phyloP scores from a whole-genome alignment of 2,888 invertebrate species.

The Congeria kusceri region DNA sequence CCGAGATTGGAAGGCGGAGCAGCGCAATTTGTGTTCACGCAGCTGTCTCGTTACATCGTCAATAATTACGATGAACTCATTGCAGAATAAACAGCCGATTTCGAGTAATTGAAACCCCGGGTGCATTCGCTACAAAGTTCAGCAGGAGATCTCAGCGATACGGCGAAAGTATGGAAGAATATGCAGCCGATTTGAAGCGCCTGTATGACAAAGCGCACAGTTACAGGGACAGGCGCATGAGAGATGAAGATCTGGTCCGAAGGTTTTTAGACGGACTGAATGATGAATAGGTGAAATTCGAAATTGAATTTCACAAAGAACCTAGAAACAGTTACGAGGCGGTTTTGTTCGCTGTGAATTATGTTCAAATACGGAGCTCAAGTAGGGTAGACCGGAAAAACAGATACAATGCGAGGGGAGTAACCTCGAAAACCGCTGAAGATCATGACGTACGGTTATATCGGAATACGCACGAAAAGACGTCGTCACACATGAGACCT shows the following conservation, averaged over 20 bases:
- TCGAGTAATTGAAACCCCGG: conserved; percentile 41
- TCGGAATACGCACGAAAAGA: too few species aligned
- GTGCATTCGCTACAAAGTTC: conserved; percentile 44
- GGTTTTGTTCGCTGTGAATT: conserved; percentile 21
- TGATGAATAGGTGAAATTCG: conserved; percentile 31
- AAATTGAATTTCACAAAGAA: conserved; percentile 35
- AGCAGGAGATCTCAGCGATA: conserved; percentile 26
- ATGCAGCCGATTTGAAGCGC: conserved; percentile 49
- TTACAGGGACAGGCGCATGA: conserved; percentile 25
- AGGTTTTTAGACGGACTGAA: conserved; percentile 40
- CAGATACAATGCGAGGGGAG: too few species aligned
- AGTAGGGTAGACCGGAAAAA: neutral
- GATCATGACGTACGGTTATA: too few species aligned
- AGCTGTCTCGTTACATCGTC: conserved; percentile 14
- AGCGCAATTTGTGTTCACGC: conserved; percentile 46
- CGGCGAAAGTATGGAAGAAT: conserved; percentile 36
- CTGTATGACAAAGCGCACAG: conserved; percentile 49
- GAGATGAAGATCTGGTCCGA: conserved; percentile 36
- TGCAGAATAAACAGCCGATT: conserved; percentile 41
- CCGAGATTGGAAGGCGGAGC: conserved; percentile 41
- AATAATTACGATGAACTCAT: conserved; percentile 24
- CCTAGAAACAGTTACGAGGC: conserved; percentile 18
- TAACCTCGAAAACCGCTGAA: too few species aligned
- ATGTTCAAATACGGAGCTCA: neutral
- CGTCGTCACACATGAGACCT: too few species aligned